Percentiles rank a stretch among this genome's conserved stretches.
phyloP scores from a whole-genome alignment of 2,113 vertebrate genomes.

The Galeopterus variegatus region DNA sequence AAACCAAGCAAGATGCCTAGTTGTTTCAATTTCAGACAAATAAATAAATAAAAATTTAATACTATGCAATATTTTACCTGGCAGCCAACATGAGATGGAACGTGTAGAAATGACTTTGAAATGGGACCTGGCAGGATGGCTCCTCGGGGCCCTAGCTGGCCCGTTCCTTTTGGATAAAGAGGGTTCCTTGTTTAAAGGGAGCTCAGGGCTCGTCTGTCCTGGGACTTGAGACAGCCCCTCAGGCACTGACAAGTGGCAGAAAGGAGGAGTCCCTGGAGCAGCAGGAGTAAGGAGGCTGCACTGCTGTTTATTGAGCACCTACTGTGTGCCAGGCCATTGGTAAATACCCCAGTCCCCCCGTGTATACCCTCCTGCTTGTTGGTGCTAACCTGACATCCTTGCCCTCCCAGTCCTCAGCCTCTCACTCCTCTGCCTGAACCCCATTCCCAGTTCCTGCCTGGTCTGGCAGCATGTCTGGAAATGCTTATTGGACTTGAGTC shows the following conservation, averaged over 20 bases:
- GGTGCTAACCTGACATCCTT: not conserved
- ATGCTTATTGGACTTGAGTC: not conserved
- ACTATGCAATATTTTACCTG: not conserved
- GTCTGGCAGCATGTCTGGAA: not conserved
- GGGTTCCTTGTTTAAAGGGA: not conserved
- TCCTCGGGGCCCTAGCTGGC: not conserved
- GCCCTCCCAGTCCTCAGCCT: not conserved
- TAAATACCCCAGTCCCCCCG: not conserved
- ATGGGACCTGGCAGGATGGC: not conserved
- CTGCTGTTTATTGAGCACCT: not conserved
- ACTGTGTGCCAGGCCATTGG: not conserved
- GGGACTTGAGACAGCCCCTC: not conserved
- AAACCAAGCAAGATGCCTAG: not conserved
- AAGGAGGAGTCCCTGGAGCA: not conserved
- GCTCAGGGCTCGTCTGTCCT: not conserved
- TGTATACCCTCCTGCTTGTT: not conserved
- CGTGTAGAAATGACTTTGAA: not conserved
- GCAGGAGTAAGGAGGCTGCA: not conserved
- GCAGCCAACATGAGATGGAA: not conserved
- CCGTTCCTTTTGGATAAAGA: not conserved
- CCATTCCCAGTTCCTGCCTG: not conserved
- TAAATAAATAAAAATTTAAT: not conserved
- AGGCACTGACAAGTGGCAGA: not conserved
- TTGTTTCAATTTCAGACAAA: constrained; percentile 33
- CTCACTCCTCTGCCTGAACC: not conserved